phyloP scores from a whole-genome alignment of 1,140 invertebrate species.

The Cotesia glomerata region DNA sequence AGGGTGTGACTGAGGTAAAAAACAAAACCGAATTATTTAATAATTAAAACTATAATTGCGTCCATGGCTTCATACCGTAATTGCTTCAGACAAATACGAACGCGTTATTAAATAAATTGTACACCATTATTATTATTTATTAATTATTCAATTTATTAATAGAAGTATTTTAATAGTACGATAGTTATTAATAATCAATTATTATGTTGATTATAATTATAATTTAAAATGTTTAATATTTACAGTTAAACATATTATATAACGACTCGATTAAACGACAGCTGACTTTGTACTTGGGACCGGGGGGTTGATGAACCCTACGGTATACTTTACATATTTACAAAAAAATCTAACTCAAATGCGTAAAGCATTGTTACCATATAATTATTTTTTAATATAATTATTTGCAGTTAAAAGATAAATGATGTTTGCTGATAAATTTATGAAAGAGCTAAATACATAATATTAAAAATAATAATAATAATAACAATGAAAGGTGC shows the following conservation, averaged over 20 bases:
- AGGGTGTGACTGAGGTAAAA: too few species aligned
- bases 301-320: slow-evolving; percentile 57
- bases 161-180: too few species aligned
- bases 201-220: slow-evolving; percentile 9
- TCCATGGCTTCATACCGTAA: slow-evolving; percentile 8
- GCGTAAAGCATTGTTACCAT: background rate
- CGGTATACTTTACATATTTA: slow-evolving; percentile 60
- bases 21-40: background rate
- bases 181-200: background rate
- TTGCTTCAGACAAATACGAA: background rate
- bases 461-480: too few species aligned
- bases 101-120: background rate
- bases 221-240: slow-evolving; percentile 19
- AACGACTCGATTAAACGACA: slow-evolving; percentile 58
- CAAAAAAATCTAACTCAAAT: slow-evolving; percentile 37
- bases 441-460: too few species aligned
- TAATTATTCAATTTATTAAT: too few species aligned
- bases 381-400: slow-evolving; percentile 16
- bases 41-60: background rate
- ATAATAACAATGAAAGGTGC: too few species aligned
- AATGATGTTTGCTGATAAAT: background rate
- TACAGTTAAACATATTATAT: slow-evolving; percentile 38
- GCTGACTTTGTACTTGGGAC: slow-evolving; percentile 64
- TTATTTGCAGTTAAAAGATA: background rate
- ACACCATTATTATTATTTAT: too few species aligned